A percentile compares a stretch with the other conserved stretches of the same genome.
These are phyloP conservation scores for Myoxocephalus aenaeus DNA, from an alignment of 2,797 vertebrate genomes.

Conservation along the genomic window DNA sequence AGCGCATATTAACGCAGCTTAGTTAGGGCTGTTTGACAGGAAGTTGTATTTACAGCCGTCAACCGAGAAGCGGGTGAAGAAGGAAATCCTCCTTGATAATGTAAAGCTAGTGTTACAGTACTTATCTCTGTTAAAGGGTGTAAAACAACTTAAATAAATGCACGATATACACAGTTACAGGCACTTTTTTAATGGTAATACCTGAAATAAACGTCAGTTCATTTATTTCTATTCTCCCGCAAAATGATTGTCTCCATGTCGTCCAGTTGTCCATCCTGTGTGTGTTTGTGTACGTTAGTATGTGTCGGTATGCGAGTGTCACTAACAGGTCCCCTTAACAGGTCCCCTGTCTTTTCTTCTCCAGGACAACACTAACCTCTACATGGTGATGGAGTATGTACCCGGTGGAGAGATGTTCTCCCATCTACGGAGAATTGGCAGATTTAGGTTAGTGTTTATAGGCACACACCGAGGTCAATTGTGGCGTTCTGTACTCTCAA, in stretches of 20 bases:
- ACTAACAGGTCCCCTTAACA: constrained; percentile 50
- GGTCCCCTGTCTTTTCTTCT: constrained; percentile 31
- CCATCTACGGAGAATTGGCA: constrained; percentile 91
- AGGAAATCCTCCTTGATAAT: not conserved
- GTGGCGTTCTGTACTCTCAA: not conserved
- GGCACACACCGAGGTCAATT: not conserved
- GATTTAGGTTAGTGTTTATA: constrained; percentile 87
- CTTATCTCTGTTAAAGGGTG: not conserved
- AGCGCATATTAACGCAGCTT: constrained; percentile 3
- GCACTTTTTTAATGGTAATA: not conserved
- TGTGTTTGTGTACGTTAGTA: not conserved
- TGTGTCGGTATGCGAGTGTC: constrained; percentile 1
- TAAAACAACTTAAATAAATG: not conserved
- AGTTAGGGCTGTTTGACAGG: not conserved
- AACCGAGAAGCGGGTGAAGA: not conserved
- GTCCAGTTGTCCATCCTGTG: not conserved
- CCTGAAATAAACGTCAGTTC: not conserved
- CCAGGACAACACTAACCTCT: constrained; percentile 93
- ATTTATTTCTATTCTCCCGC: not conserved
- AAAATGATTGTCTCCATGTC: not conserved
- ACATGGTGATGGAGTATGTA: constrained; percentile 97
- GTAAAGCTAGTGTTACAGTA: not conserved
- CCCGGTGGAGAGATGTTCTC: constrained; percentile 96
- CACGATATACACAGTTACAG: not conserved
- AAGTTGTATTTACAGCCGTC: not conserved